These are phyloP conservation scores for Poeciliopsis presidionis DNA, from an alignment of 2,797 vertebrate genomes.

Conservation along the genomic window DNA sequence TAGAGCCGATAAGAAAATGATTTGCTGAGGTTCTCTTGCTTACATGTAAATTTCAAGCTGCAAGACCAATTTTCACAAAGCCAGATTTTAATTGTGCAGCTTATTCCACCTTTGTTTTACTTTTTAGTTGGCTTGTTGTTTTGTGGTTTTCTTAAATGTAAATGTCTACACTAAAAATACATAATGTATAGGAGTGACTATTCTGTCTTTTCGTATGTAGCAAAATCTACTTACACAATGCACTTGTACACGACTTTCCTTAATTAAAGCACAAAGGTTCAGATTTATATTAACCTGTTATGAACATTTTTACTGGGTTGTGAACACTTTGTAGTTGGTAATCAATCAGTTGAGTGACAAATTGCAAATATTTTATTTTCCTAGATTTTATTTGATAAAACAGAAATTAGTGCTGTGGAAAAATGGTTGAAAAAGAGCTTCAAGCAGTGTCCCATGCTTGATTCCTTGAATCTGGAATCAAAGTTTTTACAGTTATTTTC, in stretches of 20 bases:
- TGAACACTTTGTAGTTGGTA: no score
- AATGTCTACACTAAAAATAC: background rate
- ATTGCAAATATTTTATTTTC: background rate
- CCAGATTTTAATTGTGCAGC: background rate
- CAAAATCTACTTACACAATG: no score
- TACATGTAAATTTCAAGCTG: no score
- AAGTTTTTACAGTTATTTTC: constrained; percentile 5
- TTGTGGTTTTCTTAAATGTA: background rate
- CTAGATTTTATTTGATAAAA: background rate
- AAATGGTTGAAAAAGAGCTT: background rate
- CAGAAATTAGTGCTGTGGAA: background rate
- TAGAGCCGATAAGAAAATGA: no score
- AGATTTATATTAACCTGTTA: background rate
- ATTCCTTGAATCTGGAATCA: constrained; percentile 5
- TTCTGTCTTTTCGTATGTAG: background rate
- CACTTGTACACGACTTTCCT: background rate
- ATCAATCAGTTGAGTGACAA: background rate
- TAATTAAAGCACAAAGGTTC: background rate
- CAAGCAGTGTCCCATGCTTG: background rate
- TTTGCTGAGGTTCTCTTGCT: no score
- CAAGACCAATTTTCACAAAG: no score
- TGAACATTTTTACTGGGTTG: background rate
- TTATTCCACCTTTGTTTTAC: background rate
- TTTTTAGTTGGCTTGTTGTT: background rate
- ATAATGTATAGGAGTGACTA: background rate